These are phyloP conservation scores for Ondatra zibethicus DNA, from an alignment of 2,113 vertebrate genomes.

Conservation along the genomic window DNA sequence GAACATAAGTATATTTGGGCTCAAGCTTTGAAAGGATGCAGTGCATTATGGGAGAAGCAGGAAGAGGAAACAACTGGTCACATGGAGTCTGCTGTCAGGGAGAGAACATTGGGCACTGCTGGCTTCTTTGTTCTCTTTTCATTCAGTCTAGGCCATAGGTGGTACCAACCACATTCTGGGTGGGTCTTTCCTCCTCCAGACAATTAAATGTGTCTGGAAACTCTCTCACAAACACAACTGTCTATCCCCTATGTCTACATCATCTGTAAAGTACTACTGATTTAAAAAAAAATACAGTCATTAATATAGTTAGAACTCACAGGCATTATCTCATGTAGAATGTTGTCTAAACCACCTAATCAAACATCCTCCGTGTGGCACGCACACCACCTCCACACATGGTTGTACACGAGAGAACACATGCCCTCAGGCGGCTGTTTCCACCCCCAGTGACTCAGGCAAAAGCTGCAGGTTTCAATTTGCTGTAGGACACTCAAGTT, in stretches of 20 bases:
- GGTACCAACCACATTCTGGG: neutral
- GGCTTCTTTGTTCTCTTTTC: neutral
- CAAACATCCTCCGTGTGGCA: neutral
- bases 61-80: too few relatives aligned
- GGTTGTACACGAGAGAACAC: neutral
- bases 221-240: neutral
- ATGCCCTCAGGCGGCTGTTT: neutral
- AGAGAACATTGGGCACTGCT: neutral
- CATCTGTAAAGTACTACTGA: slow-evolving; percentile 29
- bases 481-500: neutral
- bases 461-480: neutral
- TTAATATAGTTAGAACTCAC: neutral
- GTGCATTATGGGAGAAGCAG: neutral
- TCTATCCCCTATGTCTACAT: neutral
- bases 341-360: slow-evolving; percentile 20
- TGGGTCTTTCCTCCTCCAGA: neutral
- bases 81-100: neutral
- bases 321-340: neutral
- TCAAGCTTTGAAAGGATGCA: neutral
- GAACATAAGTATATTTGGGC: neutral
- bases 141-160: neutral
- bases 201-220: neutral
- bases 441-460: neutral
- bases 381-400: neutral
- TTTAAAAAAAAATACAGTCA: neutral